phyloP scores from a whole-genome alignment of 2,797 vertebrate genomes.

The Pachyuromys duprasi region DNA sequence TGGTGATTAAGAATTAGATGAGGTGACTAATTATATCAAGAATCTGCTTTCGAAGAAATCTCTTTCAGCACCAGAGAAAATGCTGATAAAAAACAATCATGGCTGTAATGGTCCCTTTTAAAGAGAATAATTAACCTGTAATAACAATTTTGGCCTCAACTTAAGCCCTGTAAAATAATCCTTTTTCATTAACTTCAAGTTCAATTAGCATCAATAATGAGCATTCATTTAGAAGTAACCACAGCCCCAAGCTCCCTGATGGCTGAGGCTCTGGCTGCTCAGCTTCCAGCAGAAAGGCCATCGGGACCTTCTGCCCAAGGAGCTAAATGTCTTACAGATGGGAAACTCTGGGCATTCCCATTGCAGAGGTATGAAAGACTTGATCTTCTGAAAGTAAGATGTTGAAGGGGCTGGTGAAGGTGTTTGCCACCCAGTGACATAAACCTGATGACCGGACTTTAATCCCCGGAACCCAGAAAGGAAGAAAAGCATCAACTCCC shows the following conservation, averaged over 20 bases:
- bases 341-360: not conserved
- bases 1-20: slow-evolving; percentile 87
- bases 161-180: slow-evolving; percentile 87
- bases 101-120: slow-evolving; percentile 86
- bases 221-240: slow-evolving; percentile 81
- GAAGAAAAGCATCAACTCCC: not conserved
- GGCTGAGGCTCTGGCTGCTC: slow-evolving; percentile 36
- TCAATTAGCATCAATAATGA: slow-evolving; percentile 88
- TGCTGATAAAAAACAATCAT: slow-evolving; percentile 86
- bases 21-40: slow-evolving; percentile 87
- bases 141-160: slow-evolving; percentile 86
- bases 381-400: not conserved
- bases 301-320: not conserved
- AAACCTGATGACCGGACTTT: not conserved
- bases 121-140: slow-evolving; percentile 89
- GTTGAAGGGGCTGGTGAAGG: not conserved
- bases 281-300: not conserved
- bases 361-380: not conserved
- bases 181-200: slow-evolving; percentile 88
- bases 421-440: not conserved
- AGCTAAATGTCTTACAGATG: not conserved
- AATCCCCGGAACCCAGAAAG: not conserved
- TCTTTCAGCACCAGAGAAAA: slow-evolving; percentile 80
- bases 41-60: slow-evolving; percentile 85
- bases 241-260: slow-evolving; percentile 60